Percentiles rank a stretch among this genome's conserved stretches.
These are phyloP conservation scores for Rhabdophis nuchalis DNA, from an alignment of 2,797 vertebrate species.

Conservation along the genomic window DNA sequence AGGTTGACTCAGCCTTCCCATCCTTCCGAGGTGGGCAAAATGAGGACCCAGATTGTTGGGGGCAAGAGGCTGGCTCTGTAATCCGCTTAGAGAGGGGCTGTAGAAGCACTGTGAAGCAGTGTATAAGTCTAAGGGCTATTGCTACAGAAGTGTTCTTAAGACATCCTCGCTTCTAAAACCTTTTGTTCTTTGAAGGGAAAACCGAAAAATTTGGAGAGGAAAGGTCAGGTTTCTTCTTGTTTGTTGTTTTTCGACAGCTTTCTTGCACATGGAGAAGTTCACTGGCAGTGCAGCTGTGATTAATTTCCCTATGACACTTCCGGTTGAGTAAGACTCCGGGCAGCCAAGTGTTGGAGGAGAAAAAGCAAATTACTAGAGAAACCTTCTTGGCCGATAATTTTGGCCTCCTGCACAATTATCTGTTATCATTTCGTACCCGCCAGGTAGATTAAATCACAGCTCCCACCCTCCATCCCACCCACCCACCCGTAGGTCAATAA, in stretches of 20 bases:
- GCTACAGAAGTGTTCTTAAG: background rate
- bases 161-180: background rate
- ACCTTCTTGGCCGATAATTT: background rate
- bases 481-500: background rate
- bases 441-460: no score
- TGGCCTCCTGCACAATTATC: background rate
- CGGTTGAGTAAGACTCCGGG: background rate
- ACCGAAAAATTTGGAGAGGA: background rate
- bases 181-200: background rate
- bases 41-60: no score
- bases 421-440: background rate
- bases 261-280: background rate
- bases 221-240: background rate
- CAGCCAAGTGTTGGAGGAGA: background rate
- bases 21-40: no score
- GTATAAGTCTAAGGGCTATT: no score
- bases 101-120: no score
- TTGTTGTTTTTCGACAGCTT: background rate
- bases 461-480: rapidly evolving
- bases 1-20: no score
- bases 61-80: no score
- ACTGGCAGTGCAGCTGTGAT: background rate
- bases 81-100: no score
- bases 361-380: background rate
- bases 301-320: slow-evolving; percentile 9